phyloP scores from a whole-genome alignment of 2,888 invertebrate genomes.

The Clusia tigrina region DNA sequence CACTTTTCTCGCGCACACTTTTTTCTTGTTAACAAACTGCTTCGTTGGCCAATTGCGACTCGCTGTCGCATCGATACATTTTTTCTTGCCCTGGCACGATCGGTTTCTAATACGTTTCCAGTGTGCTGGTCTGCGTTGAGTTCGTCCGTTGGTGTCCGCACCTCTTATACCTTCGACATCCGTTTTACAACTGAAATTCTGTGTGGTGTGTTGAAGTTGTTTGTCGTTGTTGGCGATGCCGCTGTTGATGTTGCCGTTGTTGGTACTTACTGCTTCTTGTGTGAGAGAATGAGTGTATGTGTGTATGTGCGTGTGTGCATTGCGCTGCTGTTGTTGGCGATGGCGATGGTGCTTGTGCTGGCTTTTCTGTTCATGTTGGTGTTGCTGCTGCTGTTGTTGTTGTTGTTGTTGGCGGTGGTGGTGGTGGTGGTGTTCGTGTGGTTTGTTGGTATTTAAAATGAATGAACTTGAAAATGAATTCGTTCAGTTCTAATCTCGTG shows the following conservation, averaged over 20 bases:
- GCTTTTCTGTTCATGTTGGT: slow-evolving; percentile 46
- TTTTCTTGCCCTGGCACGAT: no score
- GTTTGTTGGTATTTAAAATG: slow-evolving; percentile 9
- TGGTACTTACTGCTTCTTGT: not conserved
- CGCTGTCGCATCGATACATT: no score
- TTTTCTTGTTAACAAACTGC: no score
- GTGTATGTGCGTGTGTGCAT: slow-evolving; percentile 6
- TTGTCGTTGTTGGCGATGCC: slow-evolving; percentile 32
- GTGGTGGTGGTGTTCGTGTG: no score
- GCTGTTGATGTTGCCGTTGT: slow-evolving; percentile 10
- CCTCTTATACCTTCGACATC: slow-evolving; percentile 58
- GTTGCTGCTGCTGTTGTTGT: slow-evolving; percentile 30
- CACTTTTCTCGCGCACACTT: no score
- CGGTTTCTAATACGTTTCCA: not conserved
- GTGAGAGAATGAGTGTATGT: not conserved
- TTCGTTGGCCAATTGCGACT: no score
- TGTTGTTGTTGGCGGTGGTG: not conserved
- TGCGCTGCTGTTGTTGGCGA: slow-evolving; percentile 9
- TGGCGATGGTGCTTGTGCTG: slow-evolving; percentile 16
- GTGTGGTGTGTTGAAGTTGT: slow-evolving; percentile 55
- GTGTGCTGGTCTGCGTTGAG: not conserved
- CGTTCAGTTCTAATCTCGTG: no score
- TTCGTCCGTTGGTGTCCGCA: slow-evolving; percentile 40
- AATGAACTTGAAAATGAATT: slow-evolving; percentile 29
- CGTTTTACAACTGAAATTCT: slow-evolving; percentile 60